Evolutionary conservation across 1,140 invertebrate species (phyloP).

Genomic region (Eumaeus atala): DNA sequence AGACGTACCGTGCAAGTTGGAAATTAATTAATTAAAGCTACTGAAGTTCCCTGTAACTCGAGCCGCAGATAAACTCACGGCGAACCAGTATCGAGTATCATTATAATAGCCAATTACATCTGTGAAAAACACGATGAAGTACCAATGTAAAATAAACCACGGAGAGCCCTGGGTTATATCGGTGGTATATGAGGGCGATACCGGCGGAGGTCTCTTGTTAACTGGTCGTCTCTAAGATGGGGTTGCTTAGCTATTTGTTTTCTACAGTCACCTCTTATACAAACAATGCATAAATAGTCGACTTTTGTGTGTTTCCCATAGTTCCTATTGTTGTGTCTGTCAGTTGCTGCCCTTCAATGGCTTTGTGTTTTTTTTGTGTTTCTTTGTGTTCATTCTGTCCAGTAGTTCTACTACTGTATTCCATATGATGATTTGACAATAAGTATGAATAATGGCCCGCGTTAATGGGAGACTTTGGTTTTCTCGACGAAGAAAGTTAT

Average conservation of each 20-base stretch:
- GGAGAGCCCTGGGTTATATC: conserved; percentile 11
- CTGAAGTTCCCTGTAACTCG: conserved; percentile 4
- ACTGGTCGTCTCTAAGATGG: conserved; percentile 37
- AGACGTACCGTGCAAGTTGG: too few species aligned
- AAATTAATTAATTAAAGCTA: conserved; percentile 18
- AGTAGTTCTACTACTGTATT: background rate
- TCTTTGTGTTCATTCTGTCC: conserved; percentile 10
- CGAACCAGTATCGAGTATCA: conserved; percentile 54
- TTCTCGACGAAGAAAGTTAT: too few species aligned
- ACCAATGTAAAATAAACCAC: conserved; percentile 29
- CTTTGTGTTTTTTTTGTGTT: conserved; percentile 43
- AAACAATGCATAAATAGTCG: conserved; percentile 63
- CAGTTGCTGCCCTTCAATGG: conserved; percentile 51
- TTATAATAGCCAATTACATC: conserved; percentile 70
- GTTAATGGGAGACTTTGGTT: background rate
- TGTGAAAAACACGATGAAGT: conserved; percentile 39
- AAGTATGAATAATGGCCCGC: conserved; percentile 7
- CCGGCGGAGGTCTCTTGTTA: conserved; percentile 21
- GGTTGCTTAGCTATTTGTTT: conserved; percentile 65
- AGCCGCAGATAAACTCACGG: conserved; percentile 21
- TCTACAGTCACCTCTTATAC: conserved; percentile 63
- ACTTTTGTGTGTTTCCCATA: conserved; percentile 64
- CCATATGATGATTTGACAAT: conserved; percentile 3
- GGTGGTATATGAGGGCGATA: conserved; percentile 7
- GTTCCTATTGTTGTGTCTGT: conserved; percentile 58